A percentile compares a stretch with the other conserved stretches of the same genome.
Evolutionary conservation across 1,140 invertebrate genomes (phyloP).

Genomic region (Chrysomallon squamiferum): DNA sequence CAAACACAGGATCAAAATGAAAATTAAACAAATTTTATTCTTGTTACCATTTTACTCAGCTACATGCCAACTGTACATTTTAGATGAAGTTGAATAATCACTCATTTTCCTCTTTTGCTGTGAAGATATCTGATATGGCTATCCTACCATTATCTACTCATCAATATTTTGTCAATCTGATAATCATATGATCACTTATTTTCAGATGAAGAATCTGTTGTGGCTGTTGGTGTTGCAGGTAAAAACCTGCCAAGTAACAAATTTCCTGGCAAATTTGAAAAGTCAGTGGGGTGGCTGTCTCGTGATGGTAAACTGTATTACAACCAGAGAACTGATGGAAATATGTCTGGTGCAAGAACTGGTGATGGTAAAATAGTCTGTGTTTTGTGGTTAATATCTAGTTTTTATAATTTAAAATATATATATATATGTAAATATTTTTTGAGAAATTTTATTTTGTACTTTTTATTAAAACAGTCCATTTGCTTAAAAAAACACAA

Average conservation of each 20-base stretch:
- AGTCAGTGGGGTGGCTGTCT: slow-evolving; percentile 55
- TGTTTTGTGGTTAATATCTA: background rate
- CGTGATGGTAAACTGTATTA: slow-evolving; percentile 51
- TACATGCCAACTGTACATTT: too few species aligned
- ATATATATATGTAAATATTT: background rate
- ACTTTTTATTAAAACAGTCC: background rate
- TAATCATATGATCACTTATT: too few species aligned
- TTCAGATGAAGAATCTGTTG: slow-evolving; percentile 56
- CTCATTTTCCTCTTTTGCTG: too few species aligned
- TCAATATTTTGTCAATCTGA: too few species aligned
- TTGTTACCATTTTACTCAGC: too few species aligned
- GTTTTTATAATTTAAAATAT: background rate
- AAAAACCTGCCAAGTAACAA: slow-evolving; percentile 41
- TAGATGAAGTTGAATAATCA: too few species aligned
- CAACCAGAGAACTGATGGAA: slow-evolving; percentile 45
- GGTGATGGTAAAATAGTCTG: slow-evolving; percentile 33
- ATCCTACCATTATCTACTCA: too few species aligned
- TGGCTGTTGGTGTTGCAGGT: slow-evolving; percentile 52
- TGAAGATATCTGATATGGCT: too few species aligned
- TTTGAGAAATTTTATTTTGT: too few species aligned
- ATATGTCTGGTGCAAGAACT: slow-evolving; percentile 49
- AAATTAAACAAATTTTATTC: too few species aligned
- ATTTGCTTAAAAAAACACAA: too few species aligned
- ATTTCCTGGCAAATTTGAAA: slow-evolving; percentile 47
- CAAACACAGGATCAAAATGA: too few species aligned